Base-by-base conservation (phyloP, 2,888 invertebrate species). In the Saturnia pavonia region DNA sequence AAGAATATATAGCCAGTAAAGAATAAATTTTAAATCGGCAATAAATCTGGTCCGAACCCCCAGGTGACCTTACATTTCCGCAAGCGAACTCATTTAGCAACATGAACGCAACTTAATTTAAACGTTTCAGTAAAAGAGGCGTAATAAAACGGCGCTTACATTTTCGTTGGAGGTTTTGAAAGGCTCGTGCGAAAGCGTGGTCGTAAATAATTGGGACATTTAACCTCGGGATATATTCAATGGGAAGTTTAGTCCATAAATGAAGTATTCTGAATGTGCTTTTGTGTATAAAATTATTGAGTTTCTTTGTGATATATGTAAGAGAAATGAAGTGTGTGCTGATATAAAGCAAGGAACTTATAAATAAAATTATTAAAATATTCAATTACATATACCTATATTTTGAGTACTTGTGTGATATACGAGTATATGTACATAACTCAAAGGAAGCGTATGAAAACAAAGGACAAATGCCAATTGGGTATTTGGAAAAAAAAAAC, bases 191-290 rank as follows among this genome's bases (percentile, higher is more conserved):
- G 79, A 81, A 80, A 81, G 80, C 80, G 78, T 81, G 81, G 82
- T 83, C 84, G 84, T 88, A 88, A 88, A 87, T 87, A 87, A 87
- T 87, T 85, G 83, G 79, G 83, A 85, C 87, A 85, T 85, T 86
- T 84, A 85, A 83, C 83, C 84, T 80, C 78, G 81, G 83, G 81
- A 80, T 83, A 80, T 78, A 78, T 82, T 85, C 81, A 86, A 81
- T 82, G 77, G 79, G 77, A 84, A 86, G 79, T 85, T 87, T 82
- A 80, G 80, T 80, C 80, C 77, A 79, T 82, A 83, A 87, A 85
- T 83, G 82, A 80, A 84, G 82, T 80, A 80, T 82, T 81, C 79
- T 74, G 76, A 75, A 78, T 78, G 54, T 54, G 80, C 79, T 80
- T 81, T 85, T 82, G 81, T 83, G 73, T 74, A 78, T 76, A 63